A percentile compares a stretch with the other conserved stretches of the same genome.
Conservation (phyloP, 2,113 vertebrate species). For the Dryoscopus gambensis region DNA sequence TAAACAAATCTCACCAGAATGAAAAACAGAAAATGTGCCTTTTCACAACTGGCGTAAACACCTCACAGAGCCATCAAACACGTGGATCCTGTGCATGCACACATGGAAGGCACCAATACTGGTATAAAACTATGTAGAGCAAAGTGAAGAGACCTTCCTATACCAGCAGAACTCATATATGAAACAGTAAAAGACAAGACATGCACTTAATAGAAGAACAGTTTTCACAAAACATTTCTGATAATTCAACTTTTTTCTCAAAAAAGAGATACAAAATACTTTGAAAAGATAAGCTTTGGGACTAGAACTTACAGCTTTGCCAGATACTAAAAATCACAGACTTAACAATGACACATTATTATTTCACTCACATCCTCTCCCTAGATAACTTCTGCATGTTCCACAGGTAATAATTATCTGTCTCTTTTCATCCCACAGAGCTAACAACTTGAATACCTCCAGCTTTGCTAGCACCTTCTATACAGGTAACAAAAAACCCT, state of each 20-base stretch:
- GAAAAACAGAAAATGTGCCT: not conserved
- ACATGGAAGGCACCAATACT: not conserved
- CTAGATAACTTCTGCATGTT: not conserved
- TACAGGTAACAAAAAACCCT: not conserved
- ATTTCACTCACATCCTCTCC: not conserved
- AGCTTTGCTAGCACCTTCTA: not conserved
- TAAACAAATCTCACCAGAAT: not conserved
- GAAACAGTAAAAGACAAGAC: not conserved
- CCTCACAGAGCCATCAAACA: not conserved
- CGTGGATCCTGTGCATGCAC: not conserved
- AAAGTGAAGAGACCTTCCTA: not conserved
- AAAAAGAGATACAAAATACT: not conserved
- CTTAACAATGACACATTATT: not conserved
- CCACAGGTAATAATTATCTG: constrained; percentile 37
- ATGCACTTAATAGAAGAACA: not conserved
- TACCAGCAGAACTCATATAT: not conserved
- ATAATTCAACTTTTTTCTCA: not conserved
- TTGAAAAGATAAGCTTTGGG: not conserved
- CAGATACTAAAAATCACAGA: not conserved
- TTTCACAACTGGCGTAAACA: not conserved
- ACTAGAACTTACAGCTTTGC: not conserved
- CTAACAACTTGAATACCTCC: not conserved
- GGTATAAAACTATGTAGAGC: not conserved
- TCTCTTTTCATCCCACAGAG: constrained; percentile 32
- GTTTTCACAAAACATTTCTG: not conserved